Evolutionary conservation across 2,113 vertebrate genomes (phyloP).

Genomic region (Stomatorhinus ivindoensis): DNA sequence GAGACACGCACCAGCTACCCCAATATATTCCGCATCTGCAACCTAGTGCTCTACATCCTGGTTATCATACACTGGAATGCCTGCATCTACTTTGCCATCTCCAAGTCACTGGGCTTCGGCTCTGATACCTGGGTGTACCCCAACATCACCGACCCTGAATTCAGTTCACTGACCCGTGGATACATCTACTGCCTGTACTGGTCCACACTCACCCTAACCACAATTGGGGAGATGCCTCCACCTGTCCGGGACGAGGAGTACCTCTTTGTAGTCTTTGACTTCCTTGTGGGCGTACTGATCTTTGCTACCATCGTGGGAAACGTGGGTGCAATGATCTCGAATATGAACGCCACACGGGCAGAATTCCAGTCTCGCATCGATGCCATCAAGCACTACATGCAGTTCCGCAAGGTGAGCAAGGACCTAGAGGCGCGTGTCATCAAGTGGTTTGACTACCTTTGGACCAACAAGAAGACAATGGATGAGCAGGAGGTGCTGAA

Average conservation of each 20-base stretch:
- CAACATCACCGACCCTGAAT: conserved; percentile 78
- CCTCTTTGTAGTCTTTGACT: conserved; percentile 92
- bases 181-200: conserved; percentile 93
- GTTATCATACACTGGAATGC: conserved; percentile 98
- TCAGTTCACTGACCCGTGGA: conserved; percentile 68
- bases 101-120: conserved; percentile 85
- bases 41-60: conserved; percentile 85
- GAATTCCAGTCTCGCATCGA: conserved; percentile 85
- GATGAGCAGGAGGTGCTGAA: conserved; percentile 85
- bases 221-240: conserved; percentile 88
- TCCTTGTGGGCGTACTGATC: conserved; percentile 88
- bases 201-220: conserved; percentile 92
- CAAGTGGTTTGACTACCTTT: conserved; percentile 93
- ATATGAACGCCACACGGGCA: conserved; percentile 88
- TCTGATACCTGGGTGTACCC: conserved; percentile 92
- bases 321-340: conserved; percentile 93
- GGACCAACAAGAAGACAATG: conserved; percentile 87
- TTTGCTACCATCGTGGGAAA: conserved; percentile 97
- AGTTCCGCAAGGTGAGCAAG: conserved; percentile 89
- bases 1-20: conserved; percentile 89
- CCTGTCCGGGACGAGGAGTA: conserved; percentile 87
- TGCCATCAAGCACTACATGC: conserved; percentile 92
- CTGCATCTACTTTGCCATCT: conserved; percentile 90
- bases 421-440: conserved; percentile 88
- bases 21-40: conserved; percentile 83